Base-by-base conservation (phyloP, 2,888 invertebrate species). In the Physocephala rufipes region DNA sequence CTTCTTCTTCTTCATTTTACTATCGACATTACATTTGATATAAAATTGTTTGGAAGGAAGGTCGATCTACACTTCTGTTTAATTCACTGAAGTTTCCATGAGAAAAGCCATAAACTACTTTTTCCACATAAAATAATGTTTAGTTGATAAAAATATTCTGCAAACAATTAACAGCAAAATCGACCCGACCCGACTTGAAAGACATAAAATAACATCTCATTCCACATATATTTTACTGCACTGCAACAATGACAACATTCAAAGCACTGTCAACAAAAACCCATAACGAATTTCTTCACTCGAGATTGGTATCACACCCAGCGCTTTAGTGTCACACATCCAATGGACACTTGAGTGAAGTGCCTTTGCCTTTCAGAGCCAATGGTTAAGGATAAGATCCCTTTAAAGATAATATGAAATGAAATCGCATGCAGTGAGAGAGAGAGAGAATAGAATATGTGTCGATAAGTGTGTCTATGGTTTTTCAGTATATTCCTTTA, bases 231-330 rank as follows among this genome's bases (percentile, higher is more conserved):
- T 26, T 65, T 45, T 53, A 67, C 1, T 19, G 43, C 53, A 47
- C 65, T 36, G 59, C 61, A 63, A 49, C 55, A 69, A 16, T 28
- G 63, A 43, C 49, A 55, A 55, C 19, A 55, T 55, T 51, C 16
- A 16, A 53, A 47, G 21, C 69, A 69, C 19, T 21, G 63, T 62
- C 53, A 63, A 43, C 63, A 62, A 43, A 62, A 63, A 69, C 49
- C 47, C 53, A 70, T 64, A n/a, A 58, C 58, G 49, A 36, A 49
- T 53, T 21, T 49, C 53, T 69, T 13, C 36, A 70, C 65, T 70
- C 49, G 24, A 70, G 70, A 70, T 70, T 70, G 70, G 30, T 45
- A 70, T 70, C 70, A 70, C 65, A 64, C 64, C 70, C 70, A 70
- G 45, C 70, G 53, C 65, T 70, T 70, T 70, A 64, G 70, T 58